Conservation (phyloP, 2,113 vertebrate genomes). For the Phyllostomus hastatus region DNA sequence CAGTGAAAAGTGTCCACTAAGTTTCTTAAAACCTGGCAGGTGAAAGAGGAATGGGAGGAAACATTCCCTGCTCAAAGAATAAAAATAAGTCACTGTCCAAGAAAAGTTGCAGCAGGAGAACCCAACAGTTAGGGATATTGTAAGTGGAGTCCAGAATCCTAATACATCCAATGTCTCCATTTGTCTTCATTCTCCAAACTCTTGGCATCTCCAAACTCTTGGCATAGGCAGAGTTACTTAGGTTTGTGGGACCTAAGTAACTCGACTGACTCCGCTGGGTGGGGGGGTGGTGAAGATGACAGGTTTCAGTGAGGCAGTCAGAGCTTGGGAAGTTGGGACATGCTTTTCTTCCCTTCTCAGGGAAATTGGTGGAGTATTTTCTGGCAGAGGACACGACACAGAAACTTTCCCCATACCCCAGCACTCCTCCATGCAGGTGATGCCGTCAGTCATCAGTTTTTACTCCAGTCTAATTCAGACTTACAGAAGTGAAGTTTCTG, state of each 20-base stretch:
- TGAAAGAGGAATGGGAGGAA: slow-evolving; percentile 79
- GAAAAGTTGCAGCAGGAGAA: slow-evolving; percentile 86
- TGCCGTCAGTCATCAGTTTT: slow-evolving; percentile 22
- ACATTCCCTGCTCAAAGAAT: slow-evolving; percentile 86
- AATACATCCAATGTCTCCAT: slow-evolving; percentile 73
- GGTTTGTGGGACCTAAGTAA: slow-evolving; percentile 38
- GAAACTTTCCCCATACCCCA: slow-evolving; percentile 73
- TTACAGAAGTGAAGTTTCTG: slow-evolving; percentile 15
- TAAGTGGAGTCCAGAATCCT: slow-evolving; percentile 89
- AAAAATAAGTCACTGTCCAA: slow-evolving; percentile 89
- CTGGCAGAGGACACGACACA: slow-evolving; percentile 26
- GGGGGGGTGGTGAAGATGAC: not conserved
- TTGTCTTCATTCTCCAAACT: slow-evolving; percentile 78
- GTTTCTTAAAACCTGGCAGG: slow-evolving; percentile 79
- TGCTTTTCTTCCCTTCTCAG: not conserved
- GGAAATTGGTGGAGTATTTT: slow-evolving; percentile 61
- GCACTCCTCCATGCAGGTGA: slow-evolving; percentile 73
- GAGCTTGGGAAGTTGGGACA: not conserved
- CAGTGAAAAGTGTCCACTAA: slow-evolving; percentile 79
- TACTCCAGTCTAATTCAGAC: not conserved
- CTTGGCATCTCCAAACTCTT: slow-evolving; percentile 76
- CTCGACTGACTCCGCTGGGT: not conserved
- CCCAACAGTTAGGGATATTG: slow-evolving; percentile 83
- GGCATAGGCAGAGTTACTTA: slow-evolving; percentile 52
- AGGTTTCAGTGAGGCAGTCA: not conserved